Evolutionary conservation across 2,888 invertebrate species (phyloP).

Genomic region (Agonum fuliginosum): DNA sequence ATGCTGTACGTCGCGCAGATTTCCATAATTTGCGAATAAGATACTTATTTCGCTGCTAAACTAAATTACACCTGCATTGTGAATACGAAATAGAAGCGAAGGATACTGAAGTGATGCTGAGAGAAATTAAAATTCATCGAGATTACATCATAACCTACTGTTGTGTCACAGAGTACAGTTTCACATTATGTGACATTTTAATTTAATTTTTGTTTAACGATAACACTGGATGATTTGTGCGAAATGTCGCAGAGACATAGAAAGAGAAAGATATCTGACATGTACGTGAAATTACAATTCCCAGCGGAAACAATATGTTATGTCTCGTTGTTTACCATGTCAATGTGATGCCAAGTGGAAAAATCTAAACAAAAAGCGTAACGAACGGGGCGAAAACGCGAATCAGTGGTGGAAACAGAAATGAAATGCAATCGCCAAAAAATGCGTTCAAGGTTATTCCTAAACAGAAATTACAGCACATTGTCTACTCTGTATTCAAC

Average conservation of each 20-base stretch:
- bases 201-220: conserved; percentile 9
- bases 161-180: too few species aligned
- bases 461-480: too few species aligned
- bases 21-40: conserved; percentile 18
- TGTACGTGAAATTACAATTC: conserved; percentile 42
- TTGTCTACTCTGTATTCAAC: too few species aligned
- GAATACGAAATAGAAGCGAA: conserved; percentile 19
- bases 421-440: too few species aligned
- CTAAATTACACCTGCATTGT: conserved; percentile 27
- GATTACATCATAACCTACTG: too few species aligned
- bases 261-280: conserved; percentile 19
- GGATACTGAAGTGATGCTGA: too few species aligned
- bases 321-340: conserved; percentile 40
- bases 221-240: not conserved
- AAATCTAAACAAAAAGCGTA: conserved; percentile 40
- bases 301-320: conserved; percentile 35
- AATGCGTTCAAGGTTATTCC: too few species aligned
- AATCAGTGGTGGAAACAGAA: not conserved
- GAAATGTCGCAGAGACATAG: conserved; percentile 4
- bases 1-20: conserved; percentile 12
- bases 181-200: too few species aligned
- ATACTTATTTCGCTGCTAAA: conserved; percentile 25
- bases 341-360: conserved; percentile 34
- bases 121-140: too few species aligned
- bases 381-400: conserved; percentile 8